These are phyloP conservation scores for Pogonus chalceus DNA, from an alignment of 1,140 invertebrate genomes.

Conservation along the genomic window DNA sequence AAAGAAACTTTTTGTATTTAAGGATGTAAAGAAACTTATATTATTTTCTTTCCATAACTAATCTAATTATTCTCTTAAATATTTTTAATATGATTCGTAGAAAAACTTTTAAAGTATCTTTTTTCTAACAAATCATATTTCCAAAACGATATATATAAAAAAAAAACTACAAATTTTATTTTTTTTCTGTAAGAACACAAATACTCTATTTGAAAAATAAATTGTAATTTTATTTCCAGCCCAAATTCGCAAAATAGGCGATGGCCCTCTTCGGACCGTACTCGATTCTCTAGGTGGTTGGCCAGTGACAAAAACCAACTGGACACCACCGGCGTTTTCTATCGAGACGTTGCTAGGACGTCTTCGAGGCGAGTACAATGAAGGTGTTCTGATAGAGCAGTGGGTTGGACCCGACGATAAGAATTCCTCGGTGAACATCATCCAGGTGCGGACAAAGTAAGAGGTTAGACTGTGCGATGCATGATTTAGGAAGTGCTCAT, in stretches of 20 bases:
- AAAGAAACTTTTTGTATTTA: too few relatives aligned
- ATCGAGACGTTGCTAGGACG: slow-evolving; percentile 57
- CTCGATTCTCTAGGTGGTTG: slow-evolving; percentile 60
- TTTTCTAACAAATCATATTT: too few relatives aligned
- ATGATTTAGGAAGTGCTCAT: neutral
- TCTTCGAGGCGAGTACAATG: slow-evolving; percentile 60
- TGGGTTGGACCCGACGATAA: slow-evolving; percentile 81
- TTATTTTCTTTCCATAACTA: too few relatives aligned
- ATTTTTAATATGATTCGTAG: too few relatives aligned
- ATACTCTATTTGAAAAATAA: neutral
- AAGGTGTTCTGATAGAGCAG: slow-evolving; percentile 64
- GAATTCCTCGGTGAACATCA: slow-evolving; percentile 74
- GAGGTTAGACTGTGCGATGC: slow-evolving; percentile 26
- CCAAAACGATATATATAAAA: too few relatives aligned
- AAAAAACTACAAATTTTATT: too few relatives aligned
- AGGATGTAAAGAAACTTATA: too few relatives aligned
- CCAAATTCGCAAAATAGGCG: slow-evolving; percentile 60
- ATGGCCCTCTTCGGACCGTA: slow-evolving; percentile 48
- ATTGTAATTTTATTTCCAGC: slow-evolving; percentile 37
- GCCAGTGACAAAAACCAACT: slow-evolving; percentile 57
- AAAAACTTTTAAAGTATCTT: too few relatives aligned
- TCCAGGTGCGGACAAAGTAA: slow-evolving; percentile 60
- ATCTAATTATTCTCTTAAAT: too few relatives aligned
- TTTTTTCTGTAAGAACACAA: too few relatives aligned
- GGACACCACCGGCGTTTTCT: slow-evolving; percentile 46